These are phyloP conservation scores for Lampropteryx suffumata DNA, from an alignment of 2,888 invertebrate genomes.

Conservation along the genomic window DNA sequence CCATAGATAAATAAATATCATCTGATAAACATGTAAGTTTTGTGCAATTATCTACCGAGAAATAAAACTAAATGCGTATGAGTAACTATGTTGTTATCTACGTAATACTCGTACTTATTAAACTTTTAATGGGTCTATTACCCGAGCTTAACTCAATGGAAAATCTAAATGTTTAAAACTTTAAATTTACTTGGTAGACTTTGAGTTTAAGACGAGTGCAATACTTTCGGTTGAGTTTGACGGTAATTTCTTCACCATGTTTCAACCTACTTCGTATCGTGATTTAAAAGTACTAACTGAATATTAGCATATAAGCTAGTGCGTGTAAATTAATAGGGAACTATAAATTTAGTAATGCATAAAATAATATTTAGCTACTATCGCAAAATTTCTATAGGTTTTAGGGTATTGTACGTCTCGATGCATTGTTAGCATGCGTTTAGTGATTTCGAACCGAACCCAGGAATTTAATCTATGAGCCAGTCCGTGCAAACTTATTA, in stretches of 20 bases:
- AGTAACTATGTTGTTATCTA: not conserved
- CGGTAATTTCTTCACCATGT: slow-evolving; percentile 24
- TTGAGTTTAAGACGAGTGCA: slow-evolving; percentile 19
- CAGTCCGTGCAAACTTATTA: slow-evolving; percentile 57
- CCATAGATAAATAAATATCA: no score
- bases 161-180: slow-evolving; percentile 45
- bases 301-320: no score
- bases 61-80: not conserved
- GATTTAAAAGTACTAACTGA: no score
- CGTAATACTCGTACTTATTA: slow-evolving; percentile 1
- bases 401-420: no score
- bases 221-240: slow-evolving; percentile 16
- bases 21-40: no score
- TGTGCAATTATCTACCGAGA: no score
- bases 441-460: slow-evolving; percentile 49
- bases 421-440: slow-evolving; percentile 51
- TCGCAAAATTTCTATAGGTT: no score
- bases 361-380: no score
- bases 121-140: slow-evolving; percentile 25
- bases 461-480: slow-evolving; percentile 49
- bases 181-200: slow-evolving; percentile 16
- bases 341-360: no score
- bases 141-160: slow-evolving; percentile 34
- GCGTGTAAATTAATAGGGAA: no score
- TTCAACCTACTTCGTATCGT: slow-evolving; percentile 6